Percentiles rank a stretch among this genome's conserved stretches.
Evolutionary conservation across 2,888 invertebrate genomes (phyloP).

Genomic region (Parnassius smintheus): DNA sequence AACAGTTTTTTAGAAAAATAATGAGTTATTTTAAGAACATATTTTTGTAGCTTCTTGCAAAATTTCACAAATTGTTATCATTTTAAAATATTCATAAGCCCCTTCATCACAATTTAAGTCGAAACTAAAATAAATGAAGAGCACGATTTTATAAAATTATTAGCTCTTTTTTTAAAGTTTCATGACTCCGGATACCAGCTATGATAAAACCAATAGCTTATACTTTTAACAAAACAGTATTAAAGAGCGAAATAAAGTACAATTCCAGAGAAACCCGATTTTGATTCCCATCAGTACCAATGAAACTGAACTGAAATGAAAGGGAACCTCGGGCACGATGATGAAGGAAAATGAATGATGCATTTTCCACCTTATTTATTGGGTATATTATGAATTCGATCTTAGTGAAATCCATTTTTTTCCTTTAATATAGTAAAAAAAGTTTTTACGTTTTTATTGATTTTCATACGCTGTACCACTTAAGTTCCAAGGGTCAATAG

Average conservation of each 20-base stretch:
- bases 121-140: too few species aligned
- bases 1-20: too few species aligned
- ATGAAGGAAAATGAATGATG: background rate
- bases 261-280: slow-evolving; percentile 14
- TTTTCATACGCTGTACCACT: background rate
- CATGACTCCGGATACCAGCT: background rate
- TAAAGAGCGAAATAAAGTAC: background rate
- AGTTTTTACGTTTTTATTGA: background rate
- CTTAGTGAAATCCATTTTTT: background rate
- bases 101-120: too few species aligned
- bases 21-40: too few species aligned
- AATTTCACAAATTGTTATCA: too few species aligned
- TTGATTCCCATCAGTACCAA: too few species aligned
- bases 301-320: background rate
- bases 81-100: too few species aligned
- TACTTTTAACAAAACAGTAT: background rate
- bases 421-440: background rate
- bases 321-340: background rate
- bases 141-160: too few species aligned
- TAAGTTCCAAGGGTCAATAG: slow-evolving; percentile 10
- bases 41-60: too few species aligned
- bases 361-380: background rate
- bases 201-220: background rate
- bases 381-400: background rate
- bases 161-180: background rate